Percentiles rank a stretch among this genome's conserved stretches.
Conservation (phyloP, 2,888 invertebrate species). For the Metopia argyrocephala region DNA sequence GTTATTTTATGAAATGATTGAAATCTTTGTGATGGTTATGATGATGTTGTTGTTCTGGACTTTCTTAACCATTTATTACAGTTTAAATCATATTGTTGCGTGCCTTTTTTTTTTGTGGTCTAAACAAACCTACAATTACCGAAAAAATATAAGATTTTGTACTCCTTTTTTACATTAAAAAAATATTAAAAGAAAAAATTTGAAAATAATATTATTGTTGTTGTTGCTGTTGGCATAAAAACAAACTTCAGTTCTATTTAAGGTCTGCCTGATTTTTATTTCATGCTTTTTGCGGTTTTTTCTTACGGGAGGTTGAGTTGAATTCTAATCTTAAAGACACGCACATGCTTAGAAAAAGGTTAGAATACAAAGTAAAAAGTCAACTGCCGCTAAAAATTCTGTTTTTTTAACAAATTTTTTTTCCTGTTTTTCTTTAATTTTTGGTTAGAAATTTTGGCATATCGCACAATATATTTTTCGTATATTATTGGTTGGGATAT, state of each 20-base stretch:
- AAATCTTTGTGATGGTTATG: slow-evolving; percentile 29
- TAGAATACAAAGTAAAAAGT: slow-evolving; percentile 34
- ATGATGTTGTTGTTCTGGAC: neutral
- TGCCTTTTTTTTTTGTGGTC: slow-evolving; percentile 29
- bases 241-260: slow-evolving; percentile 51
- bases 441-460: neutral
- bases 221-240: neutral
- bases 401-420: neutral
- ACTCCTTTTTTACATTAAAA: neutral
- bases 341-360: slow-evolving; percentile 45
- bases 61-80: slow-evolving; percentile 51
- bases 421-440: neutral
- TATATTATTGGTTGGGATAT: neutral
- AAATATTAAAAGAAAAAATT: slow-evolving; percentile 20
- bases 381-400: slow-evolving; percentile 7
- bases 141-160: slow-evolving; percentile 20
- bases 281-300: slow-evolving; percentile 2
- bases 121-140: slow-evolving; percentile 59
- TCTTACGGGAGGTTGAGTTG: neutral
- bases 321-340: slow-evolving; percentile 49
- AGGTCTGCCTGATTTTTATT: slow-evolving; percentile 33
- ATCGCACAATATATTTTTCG: neutral
- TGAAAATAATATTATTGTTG: neutral
- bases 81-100: slow-evolving; percentile 61
- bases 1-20: slow-evolving; percentile 55